Base-by-base conservation (phyloP, 2,888 invertebrate genomes). In the Xanthia togata region DNA sequence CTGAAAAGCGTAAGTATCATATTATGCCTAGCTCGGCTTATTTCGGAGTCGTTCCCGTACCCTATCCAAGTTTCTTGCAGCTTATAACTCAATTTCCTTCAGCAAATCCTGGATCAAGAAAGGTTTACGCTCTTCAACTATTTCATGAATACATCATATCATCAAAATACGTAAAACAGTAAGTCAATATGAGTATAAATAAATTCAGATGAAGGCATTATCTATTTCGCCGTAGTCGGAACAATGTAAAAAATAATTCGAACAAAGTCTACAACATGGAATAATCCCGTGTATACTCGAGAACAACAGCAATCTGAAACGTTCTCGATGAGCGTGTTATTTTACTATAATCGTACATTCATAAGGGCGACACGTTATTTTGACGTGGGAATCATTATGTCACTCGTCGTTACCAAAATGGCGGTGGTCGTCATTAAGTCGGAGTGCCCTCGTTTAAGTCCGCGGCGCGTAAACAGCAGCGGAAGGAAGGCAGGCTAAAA, bases 401-500 rank as follows among this genome's bases (percentile, higher is more conserved):
- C 91, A 92, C 88, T 89, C 90, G 91, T 89, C 90, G 92, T 93
- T 92, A 93, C 93, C 92, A 89, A 94, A 94, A 94, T 93, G 93
- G 92, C 93, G 92, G 91, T 91, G 93, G 94, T 92, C 93, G 93
- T 95, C 95, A 95, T 95, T 95, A 95, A 94, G 92, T 89, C 92
- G 89, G 93, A 95, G 94, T 95, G 94, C 94, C 93, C 94, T 95
- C 93, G 92, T 94, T 95, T 94, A 93, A 92, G 93, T 93, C 92
- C 92, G 91, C 89, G 91, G 92, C 93, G 93, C 94, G 93, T 93
- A 92, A 93, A 94, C 93, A 93, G 89, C 90, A 89, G 89, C 94
- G 95, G 94, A 95, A 95, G 95, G 94, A 94, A 95, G 92, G 91
- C 92, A 88, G 91, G 93, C 93, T 95, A 94, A 95, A 94, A 95